These are phyloP conservation scores for Hetaerina titia DNA, from an alignment of 2,888 invertebrate genomes.

Conservation along the genomic window DNA sequence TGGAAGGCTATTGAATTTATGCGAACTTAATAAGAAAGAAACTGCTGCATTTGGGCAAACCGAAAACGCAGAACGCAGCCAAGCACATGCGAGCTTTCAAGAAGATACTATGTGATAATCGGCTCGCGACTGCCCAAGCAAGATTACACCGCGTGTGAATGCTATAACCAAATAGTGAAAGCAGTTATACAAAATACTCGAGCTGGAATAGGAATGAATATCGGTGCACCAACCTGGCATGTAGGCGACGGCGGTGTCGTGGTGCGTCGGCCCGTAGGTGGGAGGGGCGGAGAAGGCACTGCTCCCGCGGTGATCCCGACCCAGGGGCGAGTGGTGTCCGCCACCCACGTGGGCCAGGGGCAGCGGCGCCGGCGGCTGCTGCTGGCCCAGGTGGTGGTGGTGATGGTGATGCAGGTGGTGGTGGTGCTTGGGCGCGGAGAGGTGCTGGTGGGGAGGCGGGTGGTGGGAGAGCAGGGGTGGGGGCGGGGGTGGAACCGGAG, in stretches of 20 bases:
- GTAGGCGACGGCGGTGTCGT: conserved; percentile 68
- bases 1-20: too few species aligned
- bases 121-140: too few species aligned
- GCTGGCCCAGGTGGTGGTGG: conserved; percentile 77
- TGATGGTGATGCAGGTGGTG: conserved; percentile 55
- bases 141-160: too few species aligned
- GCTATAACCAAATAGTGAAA: too few species aligned
- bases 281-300: conserved; percentile 82
- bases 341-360: conserved; percentile 75
- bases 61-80: too few species aligned
- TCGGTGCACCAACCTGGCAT: conserved; percentile 58
- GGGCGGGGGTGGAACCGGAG: conserved; percentile 76
- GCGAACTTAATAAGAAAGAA: too few species aligned
- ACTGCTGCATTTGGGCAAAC: too few species aligned
- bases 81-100: too few species aligned
- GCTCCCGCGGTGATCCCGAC: conserved; percentile 81
- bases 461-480: conserved; percentile 77
- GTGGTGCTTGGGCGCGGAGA: conserved; percentile 43
- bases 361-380: conserved; percentile 74
- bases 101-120: too few species aligned
- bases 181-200: too few species aligned
- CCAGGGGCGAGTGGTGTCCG: conserved; percentile 76
- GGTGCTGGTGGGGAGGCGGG: conserved; percentile 76
- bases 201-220: too few species aligned
- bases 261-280: conserved; percentile 70